These are phyloP conservation scores for Geopemphigus sp. DNA, from an alignment of 1,140 invertebrate genomes.

Conservation along the genomic window DNA sequence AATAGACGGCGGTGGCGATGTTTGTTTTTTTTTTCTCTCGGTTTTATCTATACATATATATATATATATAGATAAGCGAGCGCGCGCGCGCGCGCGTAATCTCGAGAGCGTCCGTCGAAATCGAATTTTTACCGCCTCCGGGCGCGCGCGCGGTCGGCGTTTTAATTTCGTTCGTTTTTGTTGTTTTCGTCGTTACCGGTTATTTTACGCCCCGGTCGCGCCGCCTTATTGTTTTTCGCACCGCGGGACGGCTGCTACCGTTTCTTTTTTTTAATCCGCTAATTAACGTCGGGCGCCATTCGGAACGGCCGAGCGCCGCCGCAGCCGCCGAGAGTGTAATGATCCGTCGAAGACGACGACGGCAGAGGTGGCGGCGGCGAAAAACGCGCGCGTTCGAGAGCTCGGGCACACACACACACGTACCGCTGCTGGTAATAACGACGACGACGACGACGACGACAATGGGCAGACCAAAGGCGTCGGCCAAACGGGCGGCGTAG, in stretches of 20 bases:
- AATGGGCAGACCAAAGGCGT: constrained; percentile 36
- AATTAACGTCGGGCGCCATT: constrained; percentile 48
- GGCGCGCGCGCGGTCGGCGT: constrained; percentile 34
- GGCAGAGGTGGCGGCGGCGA: background rate
- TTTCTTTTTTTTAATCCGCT: constrained; percentile 49
- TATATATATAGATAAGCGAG: too few species aligned
- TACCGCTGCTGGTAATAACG: background rate
- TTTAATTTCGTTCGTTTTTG: background rate
- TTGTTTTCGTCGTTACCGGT: background rate
- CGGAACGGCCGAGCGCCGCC: background rate
- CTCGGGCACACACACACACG: too few species aligned
- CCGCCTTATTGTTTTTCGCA: constrained; percentile 35
- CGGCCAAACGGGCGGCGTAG: constrained; percentile 5
- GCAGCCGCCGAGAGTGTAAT: constrained; percentile 3
- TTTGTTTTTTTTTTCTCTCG: constrained; percentile 15
- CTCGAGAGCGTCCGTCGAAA: constrained; percentile 13
- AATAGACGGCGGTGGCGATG: constrained; percentile 29
- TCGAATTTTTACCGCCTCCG: constrained; percentile 49
- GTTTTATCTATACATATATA: background rate
- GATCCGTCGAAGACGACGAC: constrained; percentile 2
- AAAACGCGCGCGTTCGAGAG: constrained; percentile 4
- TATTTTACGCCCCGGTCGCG: background rate
- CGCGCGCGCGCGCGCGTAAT: background rate
- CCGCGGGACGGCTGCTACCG: constrained; percentile 44
- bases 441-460: background rate